Percentiles rank a stretch among this genome's conserved stretches.
Conservation (phyloP, 1,140 invertebrate genomes). For the Magallana gigas region DNA sequence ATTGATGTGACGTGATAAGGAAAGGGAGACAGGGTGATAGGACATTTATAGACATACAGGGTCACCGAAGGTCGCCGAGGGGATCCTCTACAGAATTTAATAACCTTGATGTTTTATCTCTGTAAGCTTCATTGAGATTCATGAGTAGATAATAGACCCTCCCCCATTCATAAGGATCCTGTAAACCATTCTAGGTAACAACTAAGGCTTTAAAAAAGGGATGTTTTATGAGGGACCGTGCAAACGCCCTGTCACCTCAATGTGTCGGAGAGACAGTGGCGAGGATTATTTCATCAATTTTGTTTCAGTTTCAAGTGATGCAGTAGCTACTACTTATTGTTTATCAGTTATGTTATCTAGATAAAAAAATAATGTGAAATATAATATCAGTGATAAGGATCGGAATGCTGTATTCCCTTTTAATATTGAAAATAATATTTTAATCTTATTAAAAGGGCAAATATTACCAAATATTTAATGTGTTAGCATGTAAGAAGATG, state of each 20-base stretch:
- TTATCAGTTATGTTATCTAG: background rate
- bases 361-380: background rate
- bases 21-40: slow-evolving; percentile 1
- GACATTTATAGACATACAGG: background rate
- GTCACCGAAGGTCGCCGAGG: background rate
- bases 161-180: slow-evolving; percentile 1
- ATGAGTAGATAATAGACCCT: slow-evolving; percentile 2
- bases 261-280: background rate
- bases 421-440: too few species aligned
- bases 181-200: slow-evolving; percentile 5
- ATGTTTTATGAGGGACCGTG: background rate
- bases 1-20: slow-evolving; percentile 32
- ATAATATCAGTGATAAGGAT: too few species aligned
- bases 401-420: too few species aligned
- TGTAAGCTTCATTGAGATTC: slow-evolving; percentile 21
- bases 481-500: too few species aligned
- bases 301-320: background rate
- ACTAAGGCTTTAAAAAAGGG: background rate
- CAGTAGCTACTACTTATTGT: background rate
- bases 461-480: too few species aligned
- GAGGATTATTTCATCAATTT: background rate
- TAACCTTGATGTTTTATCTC: slow-evolving; percentile 28
- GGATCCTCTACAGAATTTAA: slow-evolving; percentile 16
- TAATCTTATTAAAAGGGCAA: too few species aligned
- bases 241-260: background rate